A percentile compares a stretch with the other conserved stretches of the same genome.
phyloP scores from a whole-genome alignment of 2,888 invertebrate genomes.

The Hylaea fasciaria region DNA sequence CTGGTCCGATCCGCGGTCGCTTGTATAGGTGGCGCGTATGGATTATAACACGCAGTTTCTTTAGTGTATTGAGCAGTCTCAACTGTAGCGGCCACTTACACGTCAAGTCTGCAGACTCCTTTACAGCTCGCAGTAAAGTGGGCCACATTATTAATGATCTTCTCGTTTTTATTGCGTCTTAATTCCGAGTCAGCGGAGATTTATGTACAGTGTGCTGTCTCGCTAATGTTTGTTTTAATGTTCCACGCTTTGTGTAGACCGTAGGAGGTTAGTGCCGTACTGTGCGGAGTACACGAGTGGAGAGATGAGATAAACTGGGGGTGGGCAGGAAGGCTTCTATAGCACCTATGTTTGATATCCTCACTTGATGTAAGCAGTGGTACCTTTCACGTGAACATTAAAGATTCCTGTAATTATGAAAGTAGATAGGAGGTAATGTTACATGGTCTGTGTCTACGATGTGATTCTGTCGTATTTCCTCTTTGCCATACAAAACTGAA shows the following conservation, averaged over 20 bases:
- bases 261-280: not conserved
- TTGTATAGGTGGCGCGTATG: too few species aligned
- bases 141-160: constrained; percentile 46
- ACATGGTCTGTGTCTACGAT: too few species aligned
- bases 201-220: constrained; percentile 32
- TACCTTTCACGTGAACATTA: too few species aligned
- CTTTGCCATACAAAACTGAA: too few species aligned
- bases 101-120: not conserved
- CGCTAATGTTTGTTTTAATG: constrained; percentile 23
- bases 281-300: not conserved
- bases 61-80: too few species aligned
- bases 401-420: too few species aligned
- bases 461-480: too few species aligned
- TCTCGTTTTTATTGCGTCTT: constrained; percentile 50
- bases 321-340: not conserved
- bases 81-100: not conserved
- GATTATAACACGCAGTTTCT: too few species aligned
- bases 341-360: not conserved
- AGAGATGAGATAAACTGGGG: not conserved
- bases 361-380: too few species aligned
- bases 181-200: constrained; percentile 38
- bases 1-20: too few species aligned
- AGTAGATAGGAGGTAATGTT: too few species aligned
- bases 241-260: not conserved
- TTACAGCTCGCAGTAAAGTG: constrained; percentile 16